Evolutionary conservation across 1,140 invertebrate species (phyloP), one percentile per base, ranked within the genome.

Genomic region (Periplaneta americana): DNA sequence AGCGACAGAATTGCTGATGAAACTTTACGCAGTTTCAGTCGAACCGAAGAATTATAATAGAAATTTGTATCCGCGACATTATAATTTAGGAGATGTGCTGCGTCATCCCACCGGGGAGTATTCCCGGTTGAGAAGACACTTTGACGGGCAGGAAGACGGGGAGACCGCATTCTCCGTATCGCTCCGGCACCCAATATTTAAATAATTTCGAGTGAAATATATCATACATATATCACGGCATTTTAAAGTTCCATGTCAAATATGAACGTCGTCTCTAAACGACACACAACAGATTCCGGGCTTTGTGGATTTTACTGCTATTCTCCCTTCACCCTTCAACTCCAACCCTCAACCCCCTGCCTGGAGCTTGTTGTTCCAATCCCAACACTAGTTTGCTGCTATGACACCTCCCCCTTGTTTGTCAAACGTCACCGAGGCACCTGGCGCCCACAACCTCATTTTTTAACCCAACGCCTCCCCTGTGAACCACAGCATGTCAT

Each of bases 361-460:
- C 22, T 22, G 76, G 76, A 18, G 18, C 76, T 34, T 37, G 34
- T 78, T 37, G 34, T 78, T 36, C 76, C 34, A 78, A 78, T 36
- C 76, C 76, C 76, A 36, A 78, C 76, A 78, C 76, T 78, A 78
- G 76, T 78, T 36, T 36, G 34, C 76, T 36, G 34, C 76, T 31
- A 22, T 36, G 76, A 34, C 34, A 36, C 76, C 76, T 36, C 36
- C 76, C 76, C 76, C 80, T 81, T 81, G 80, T 81, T 80, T 81
- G 80, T 81, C 80, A 81, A 81, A 81, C 80, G 80, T 81, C 80
- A 81, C 66, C 32, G 28, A 34, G 57, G 66, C 80, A 75, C 66
- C 80, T 75, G 66, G 80, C 80, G 80, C 80, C 66, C 80, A 74
- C 80, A 57, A 39, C 79, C 79, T 35, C 79, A 80, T 80, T 80